Evolutionary conservation across 2,113 vertebrate genomes (phyloP), one percentile per base, ranked within the genome.

Genomic region (Seriola quinqueradiata): DNA sequence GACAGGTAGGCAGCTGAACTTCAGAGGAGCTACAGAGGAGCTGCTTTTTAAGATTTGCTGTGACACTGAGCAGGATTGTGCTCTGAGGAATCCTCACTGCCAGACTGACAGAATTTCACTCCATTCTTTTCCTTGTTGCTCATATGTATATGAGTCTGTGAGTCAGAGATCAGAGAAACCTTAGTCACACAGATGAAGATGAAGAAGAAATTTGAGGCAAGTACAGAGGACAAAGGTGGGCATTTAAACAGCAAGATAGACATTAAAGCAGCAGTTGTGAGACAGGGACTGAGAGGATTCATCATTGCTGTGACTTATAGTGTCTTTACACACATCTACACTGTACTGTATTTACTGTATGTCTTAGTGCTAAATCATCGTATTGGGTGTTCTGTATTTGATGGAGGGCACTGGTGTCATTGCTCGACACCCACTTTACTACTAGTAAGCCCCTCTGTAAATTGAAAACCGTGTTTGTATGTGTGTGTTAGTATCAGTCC

Each of bases 41-140:
- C n/a, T n/a, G 64, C 52, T 84, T 82, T 73, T 65, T 9, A 3
- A 83, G 85, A 78, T 78, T 74, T 70, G 21, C 36, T 14, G 48
- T 76, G 81, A 84, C 83, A 86, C 75, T 75, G 57, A 83, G 74
- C 77, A 65, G 70, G 70, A 81, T 85, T 85, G 73, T 71, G 34
- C 57, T 60, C 11, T 32, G 21, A 32, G 46, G 57, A 70, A 65
- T 69, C 38, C 54, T 68, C 13, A 5, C 32, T 4, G 0, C 48
- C n/a, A n/a, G n/a, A 16, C 67, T 79, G 70, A 50, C 64, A 57
- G 65, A 57, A 57, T 61, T 52, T 48, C 2, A 28, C 73, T 48
- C 10, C 36, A 28, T 70, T 82, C 17, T 65, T 38, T 28, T 36
- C 48, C 16, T 44, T 36, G 13, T 80, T 68, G 48, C 38, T 40